Percentiles rank a stretch among this genome's conserved stretches.
Evolutionary conservation across 2,888 invertebrate genomes (phyloP).

Genomic region (Drosophila mayaguana): DNA sequence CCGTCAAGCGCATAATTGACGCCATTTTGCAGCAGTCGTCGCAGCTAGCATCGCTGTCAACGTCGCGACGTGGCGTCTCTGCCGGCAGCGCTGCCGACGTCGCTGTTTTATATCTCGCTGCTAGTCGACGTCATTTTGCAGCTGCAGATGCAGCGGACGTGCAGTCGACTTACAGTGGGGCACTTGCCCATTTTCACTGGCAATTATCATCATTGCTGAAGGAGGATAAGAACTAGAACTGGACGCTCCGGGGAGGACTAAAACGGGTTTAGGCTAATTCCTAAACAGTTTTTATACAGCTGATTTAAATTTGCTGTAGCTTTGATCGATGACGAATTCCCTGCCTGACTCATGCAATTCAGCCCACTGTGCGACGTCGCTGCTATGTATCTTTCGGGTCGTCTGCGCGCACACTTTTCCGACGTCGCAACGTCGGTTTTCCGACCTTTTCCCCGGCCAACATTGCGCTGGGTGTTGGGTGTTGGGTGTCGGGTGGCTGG

Average conservation of each 20-base stretch:
- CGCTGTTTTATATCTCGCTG: neutral
- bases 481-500: slow-evolving; percentile 41
- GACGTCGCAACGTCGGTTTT: slow-evolving; percentile 29
- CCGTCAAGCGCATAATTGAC: slow-evolving; percentile 67
- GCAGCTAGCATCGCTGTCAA: slow-evolving; percentile 21
- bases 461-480: slow-evolving; percentile 43
- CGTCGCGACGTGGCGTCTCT: slow-evolving; percentile 2
- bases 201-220: neutral
- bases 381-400: slow-evolving; percentile 42
- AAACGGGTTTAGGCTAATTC: too few species aligned
- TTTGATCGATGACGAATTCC: too few species aligned
- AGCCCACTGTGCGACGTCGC: slow-evolving; percentile 9
- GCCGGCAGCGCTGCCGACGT: slow-evolving; percentile 6
- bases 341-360: neutral
- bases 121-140: slow-evolving; percentile 3
- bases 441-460: slow-evolving; percentile 33
- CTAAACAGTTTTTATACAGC: too few species aligned
- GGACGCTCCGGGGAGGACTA: too few species aligned
- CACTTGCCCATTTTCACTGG: neutral
- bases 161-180: neutral
- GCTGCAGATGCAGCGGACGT: neutral
- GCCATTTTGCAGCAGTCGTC: slow-evolving; percentile 60
- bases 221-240: neutral
- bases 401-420: slow-evolving; percentile 69
- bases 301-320: too few species aligned